Evolutionary conservation across 2,888 invertebrate genomes (phyloP), one percentile per base, ranked within the genome.

Genomic region (Molanna angustata): DNA sequence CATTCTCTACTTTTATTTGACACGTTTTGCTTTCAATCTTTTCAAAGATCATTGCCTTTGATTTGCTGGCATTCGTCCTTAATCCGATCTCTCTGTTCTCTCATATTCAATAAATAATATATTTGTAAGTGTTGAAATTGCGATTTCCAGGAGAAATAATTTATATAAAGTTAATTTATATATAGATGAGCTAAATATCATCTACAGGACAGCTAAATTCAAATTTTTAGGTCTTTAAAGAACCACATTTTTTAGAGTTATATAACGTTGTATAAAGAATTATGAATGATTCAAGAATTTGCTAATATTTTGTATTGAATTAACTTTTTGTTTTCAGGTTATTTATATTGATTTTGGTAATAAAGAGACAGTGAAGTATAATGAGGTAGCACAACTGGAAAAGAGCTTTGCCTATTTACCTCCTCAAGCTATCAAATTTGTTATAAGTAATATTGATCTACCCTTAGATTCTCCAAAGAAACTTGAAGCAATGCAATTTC

Each of bases 341-440:
- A 71, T 76, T 57, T 87, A 82, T 66, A 71, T 87, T 7, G 87
- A 87, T 73, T 87, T 83, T 69, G 87, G 87, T 59, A 85, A 85
- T 61, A 69, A 69, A 6, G 69, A 79, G 2, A 73, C 72, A 59
- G 78, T 85, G 31, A 69, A 72, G 40, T 71, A 72, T 40, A 67
- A 66, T 53, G 72, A 76, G 57, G 71, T 85, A 4, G 81, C 80
- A 59, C 66, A 68, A 9, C 72, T 85, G 22, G 79, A 81, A 54
- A 67, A 72, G 4, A 75, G 76, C 2, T 80, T 78, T 62, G 68
- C 72, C 64, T 48, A 60, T 22, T 65, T 85, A 49, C 80, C 84
- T 1, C 70, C 71, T 49, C 84, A 84, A 65, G 84, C 82, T 1
- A 63, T 82, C 21, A 70, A 69, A 33, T 83, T 54, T 27, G 40